Evolutionary conservation across 2,113 vertebrate species (phyloP).

Genomic region (Phylloscopus whistleri): DNA sequence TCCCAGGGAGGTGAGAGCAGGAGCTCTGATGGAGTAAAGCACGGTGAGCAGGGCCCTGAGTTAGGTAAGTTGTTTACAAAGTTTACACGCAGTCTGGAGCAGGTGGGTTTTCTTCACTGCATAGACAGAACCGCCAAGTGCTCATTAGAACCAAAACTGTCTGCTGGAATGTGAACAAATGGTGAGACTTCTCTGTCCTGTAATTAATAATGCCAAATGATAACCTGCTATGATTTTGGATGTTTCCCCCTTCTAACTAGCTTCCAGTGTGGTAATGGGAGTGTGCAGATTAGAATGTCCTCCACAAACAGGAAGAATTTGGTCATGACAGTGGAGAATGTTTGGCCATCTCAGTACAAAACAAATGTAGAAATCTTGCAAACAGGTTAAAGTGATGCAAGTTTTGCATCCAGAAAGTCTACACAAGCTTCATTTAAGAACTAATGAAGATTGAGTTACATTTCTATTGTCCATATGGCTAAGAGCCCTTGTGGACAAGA

Average conservation of each 20-base stretch:
- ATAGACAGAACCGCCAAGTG: neutral
- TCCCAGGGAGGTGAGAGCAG: neutral
- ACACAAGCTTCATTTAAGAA: neutral
- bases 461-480: neutral
- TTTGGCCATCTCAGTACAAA: constrained; percentile 27
- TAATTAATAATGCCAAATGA: neutral
- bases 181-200: neutral
- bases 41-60: constrained; percentile 28
- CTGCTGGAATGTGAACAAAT: constrained; percentile 53
- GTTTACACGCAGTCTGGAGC: neutral
- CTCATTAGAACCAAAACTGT: neutral
- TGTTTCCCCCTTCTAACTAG: constrained; percentile 54
- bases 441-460: neutral
- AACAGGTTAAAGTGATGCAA: neutral
- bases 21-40: neutral
- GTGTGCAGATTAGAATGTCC: neutral
- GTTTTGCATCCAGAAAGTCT: neutral
- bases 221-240: neutral
- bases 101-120: neutral
- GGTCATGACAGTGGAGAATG: constrained; percentile 31
- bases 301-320: constrained; percentile 7
- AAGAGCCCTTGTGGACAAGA: neutral
- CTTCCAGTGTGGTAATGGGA: constrained; percentile 12
- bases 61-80: neutral
- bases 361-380: neutral